phyloP scores from a whole-genome alignment of 2,797 vertebrate species.

The Gadopsis marmoratus region DNA sequence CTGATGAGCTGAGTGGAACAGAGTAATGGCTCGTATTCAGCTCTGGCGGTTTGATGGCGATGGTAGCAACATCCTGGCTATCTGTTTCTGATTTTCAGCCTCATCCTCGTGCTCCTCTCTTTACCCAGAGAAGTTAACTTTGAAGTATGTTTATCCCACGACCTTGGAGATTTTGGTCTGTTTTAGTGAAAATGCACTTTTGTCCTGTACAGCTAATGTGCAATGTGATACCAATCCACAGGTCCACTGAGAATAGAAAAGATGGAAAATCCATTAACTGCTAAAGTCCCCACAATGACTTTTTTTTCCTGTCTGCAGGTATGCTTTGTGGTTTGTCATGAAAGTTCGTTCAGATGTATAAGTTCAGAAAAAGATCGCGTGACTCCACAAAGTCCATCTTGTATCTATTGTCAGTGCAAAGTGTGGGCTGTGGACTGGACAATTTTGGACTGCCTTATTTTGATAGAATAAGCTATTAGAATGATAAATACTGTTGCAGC shows the following conservation, averaged over 20 bases:
- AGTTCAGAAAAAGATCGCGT: constrained; percentile 40
- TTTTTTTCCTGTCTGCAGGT: constrained; percentile 49
- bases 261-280: constrained; percentile 74
- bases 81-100: constrained; percentile 43
- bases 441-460: constrained; percentile 31
- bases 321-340: constrained; percentile 55
- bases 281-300: constrained; percentile 47
- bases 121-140: constrained; percentile 56
- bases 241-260: constrained; percentile 59
- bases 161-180: constrained; percentile 52
- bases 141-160: constrained; percentile 59
- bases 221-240: constrained; percentile 54
- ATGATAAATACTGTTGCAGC: constrained; percentile 60
- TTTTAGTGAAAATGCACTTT: constrained; percentile 64
- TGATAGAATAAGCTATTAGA: constrained; percentile 59
- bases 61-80: constrained; percentile 54
- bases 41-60: constrained; percentile 67
- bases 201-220: constrained; percentile 56
- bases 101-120: constrained; percentile 39
- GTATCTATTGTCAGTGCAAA: constrained; percentile 35
- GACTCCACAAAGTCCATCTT: constrained; percentile 49
- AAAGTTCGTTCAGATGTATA: constrained; percentile 64
- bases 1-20: constrained; percentile 81
- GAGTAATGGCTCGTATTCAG: constrained; percentile 77
- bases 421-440: constrained; percentile 33